Evolutionary conservation across 1,140 invertebrate genomes (phyloP), one percentile per base, ranked within the genome.

Genomic region (Diprion similis): DNA sequence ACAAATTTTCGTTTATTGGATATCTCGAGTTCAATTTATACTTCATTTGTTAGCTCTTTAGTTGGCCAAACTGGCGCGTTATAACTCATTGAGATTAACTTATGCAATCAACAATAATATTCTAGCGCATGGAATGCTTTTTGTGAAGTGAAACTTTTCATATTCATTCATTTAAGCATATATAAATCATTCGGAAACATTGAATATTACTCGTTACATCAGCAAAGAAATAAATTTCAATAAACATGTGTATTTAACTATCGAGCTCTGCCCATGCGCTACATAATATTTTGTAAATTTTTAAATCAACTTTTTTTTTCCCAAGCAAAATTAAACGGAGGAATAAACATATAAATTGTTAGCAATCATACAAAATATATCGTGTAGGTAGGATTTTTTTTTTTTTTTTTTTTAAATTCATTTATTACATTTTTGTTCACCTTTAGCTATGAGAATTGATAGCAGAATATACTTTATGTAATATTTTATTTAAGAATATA

Each of bases 401-500:
- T 78, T 76, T 76, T 76, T 71, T 81, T 76, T 68, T 19, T 70
- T 67, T 70, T 73, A 72, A 72, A 59, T 59, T 59, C n/a, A 59
- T 59, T 78, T 70, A 69, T 78, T 77, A 76, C 74, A 69, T 81
- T 76, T 70, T 48, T 79, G 77, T 71, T 45, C 78, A 77, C 77
- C 68, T 82, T 82, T 79, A 82, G 78, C 82, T 86, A 86, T 81
- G 79, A 86, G 79, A 86, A 87, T 86, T 80, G 86, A 86, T 85
- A 83, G 80, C 80, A 79, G 79, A 84, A 84, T 86, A 86, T 83
- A 85, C 77, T 78, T 87, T 86, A 86, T 82, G 79, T 84, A 81
- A 85, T 86, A 87, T 85, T 83, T 86, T 84, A 81, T 59, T 59
- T 86, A 85, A 84, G 80, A 84, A 86, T 85, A 87, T 86, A 86